Percentiles rank a stretch among this genome's conserved stretches.
phyloP scores from a whole-genome alignment of 2,888 invertebrate genomes.

The Cheilosia vernalis region DNA sequence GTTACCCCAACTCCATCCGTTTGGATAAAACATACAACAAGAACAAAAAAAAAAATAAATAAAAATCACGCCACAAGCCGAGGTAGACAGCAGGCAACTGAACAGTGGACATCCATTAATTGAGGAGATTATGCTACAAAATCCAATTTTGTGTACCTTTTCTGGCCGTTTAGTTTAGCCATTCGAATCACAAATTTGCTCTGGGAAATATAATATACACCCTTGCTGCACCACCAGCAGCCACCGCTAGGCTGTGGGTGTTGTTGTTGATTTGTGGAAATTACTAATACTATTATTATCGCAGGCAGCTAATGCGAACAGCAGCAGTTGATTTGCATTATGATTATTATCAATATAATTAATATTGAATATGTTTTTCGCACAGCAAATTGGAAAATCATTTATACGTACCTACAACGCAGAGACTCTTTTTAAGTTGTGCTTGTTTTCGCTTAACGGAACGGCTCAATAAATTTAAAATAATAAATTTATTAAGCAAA shows the following conservation, averaged over 20 bases:
- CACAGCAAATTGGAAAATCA: conserved; percentile 27
- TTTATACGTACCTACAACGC: conserved; percentile 12
- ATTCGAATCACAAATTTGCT: background rate
- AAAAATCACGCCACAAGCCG: background rate
- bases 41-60: conserved; percentile 6
- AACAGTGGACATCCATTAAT: conserved; percentile 63
- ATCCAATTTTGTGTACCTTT: conserved; percentile 7
- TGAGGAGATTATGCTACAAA: conserved; percentile 72
- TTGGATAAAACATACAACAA: conserved; percentile 20
- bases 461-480: conserved; percentile 53
- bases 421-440: conserved; percentile 27
- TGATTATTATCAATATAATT: conserved; percentile 65
- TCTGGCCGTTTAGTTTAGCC: conserved; percentile 23
- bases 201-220: background rate
- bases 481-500: conserved; percentile 68
- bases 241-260: conserved; percentile 12
- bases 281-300: conserved; percentile 59
- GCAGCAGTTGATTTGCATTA: conserved; percentile 59
- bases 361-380: conserved; percentile 56
- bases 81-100: conserved; percentile 41
- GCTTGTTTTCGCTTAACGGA: background rate
- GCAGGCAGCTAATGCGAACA: conserved; percentile 43
- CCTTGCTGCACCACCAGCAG: background rate
- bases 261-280: conserved; percentile 59
- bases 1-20: conserved; percentile 23